Conservation (phyloP, 2,113 vertebrate genomes). For the Prolemur simus region DNA sequence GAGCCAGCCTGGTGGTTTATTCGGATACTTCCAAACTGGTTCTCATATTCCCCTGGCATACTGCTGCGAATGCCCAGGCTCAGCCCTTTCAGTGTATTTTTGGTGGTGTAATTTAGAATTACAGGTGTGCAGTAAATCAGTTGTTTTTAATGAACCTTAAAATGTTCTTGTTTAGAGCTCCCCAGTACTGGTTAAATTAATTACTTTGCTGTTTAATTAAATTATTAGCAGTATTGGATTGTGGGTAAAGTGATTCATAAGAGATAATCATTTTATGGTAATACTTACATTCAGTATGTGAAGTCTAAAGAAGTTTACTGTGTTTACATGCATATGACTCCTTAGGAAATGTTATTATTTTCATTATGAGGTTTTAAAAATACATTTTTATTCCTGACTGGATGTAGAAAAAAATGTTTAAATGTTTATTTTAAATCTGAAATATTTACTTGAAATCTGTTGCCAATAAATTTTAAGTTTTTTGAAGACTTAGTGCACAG, state of each 20-base stretch:
- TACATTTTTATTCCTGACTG: neutral
- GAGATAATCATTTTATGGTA: slow-evolving; percentile 33
- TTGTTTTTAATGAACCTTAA: slow-evolving; percentile 71
- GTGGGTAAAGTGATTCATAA: slow-evolving; percentile 55
- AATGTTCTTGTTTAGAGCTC: slow-evolving; percentile 84
- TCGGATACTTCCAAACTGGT: slow-evolving; percentile 79
- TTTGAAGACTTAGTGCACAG: slow-evolving; percentile 7
- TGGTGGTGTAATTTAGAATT: slow-evolving; percentile 85
- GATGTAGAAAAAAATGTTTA: neutral
- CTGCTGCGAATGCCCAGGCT: slow-evolving; percentile 74
- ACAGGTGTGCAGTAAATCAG: slow-evolving; percentile 86
- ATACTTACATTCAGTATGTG: slow-evolving; percentile 11
- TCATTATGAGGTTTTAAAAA: slow-evolving; percentile 36
- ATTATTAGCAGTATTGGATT: slow-evolving; percentile 24
- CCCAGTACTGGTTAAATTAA: slow-evolving; percentile 70
- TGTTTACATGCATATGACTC: slow-evolving; percentile 24
- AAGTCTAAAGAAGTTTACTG: slow-evolving; percentile 42
- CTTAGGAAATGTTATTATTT: slow-evolving; percentile 36
- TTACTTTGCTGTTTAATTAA: slow-evolving; percentile 44
- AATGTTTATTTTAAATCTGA: slow-evolving; percentile 30
- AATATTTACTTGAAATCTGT: slow-evolving; percentile 31
- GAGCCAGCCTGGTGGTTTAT: slow-evolving; percentile 80
- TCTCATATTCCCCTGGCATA: slow-evolving; percentile 79
- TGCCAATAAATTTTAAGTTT: neutral
- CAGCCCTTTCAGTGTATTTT: slow-evolving; percentile 82